A percentile compares a stretch with the other conserved stretches of the same genome.
Conservation (phyloP, 2,113 vertebrate genomes). For the Chamaea fasciata region DNA sequence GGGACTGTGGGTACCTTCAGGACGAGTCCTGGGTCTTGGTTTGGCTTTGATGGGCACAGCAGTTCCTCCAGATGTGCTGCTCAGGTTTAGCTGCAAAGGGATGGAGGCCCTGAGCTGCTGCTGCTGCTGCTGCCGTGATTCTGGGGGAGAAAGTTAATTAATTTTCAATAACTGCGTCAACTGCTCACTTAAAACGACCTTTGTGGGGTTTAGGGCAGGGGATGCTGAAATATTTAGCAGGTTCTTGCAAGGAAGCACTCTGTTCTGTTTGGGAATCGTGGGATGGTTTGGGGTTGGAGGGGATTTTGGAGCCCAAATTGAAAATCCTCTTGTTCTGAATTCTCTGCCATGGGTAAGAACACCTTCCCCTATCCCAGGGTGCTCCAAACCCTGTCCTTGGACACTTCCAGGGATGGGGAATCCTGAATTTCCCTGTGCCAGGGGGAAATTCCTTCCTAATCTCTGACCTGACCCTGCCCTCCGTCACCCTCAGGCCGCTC, state of each 20-base stretch:
- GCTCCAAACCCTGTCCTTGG: background rate
- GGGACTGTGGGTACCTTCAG: accelerated
- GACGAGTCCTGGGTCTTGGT: background rate
- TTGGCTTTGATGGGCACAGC: too few relatives aligned
- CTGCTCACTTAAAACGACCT: background rate
- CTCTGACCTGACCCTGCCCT: background rate
- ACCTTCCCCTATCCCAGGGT: background rate
- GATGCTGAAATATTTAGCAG: background rate
- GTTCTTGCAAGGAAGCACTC: background rate
- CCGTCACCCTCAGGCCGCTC: background rate
- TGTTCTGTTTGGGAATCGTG: background rate
- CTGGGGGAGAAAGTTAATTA: conserved; percentile 64
- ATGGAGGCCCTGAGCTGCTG: conserved; percentile 26
- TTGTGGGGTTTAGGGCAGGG: background rate
- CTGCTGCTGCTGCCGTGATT: background rate
- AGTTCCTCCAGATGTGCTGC: conserved; percentile 63
- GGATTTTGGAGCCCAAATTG: background rate
- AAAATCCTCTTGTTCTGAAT: background rate
- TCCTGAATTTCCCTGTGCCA: background rate
- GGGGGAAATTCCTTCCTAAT: background rate
- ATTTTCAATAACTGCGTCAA: conserved; percentile 60
- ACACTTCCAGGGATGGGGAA: background rate
- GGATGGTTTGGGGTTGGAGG: background rate
- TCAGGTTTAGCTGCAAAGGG: conserved; percentile 55
- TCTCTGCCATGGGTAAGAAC: background rate